phyloP scores from a whole-genome alignment of 35 echinoderm and acorn worm species.

The Hemicentrotus pulcherrimus region DNA sequence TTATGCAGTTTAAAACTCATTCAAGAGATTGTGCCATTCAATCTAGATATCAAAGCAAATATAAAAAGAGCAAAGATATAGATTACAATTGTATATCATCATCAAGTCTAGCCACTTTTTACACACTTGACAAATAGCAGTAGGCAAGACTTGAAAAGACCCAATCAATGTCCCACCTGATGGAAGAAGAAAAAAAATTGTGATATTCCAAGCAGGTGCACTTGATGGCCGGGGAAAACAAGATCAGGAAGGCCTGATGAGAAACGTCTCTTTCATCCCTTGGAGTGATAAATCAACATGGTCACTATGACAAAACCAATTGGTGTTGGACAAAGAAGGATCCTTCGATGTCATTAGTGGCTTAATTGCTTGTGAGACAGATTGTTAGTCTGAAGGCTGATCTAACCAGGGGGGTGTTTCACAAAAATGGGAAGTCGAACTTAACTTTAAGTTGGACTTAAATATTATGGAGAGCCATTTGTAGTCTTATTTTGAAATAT shows the following conservation, averaged over 20 bases:
- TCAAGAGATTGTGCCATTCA: no score
- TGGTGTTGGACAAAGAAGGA: neutral
- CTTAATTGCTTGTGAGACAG: neutral
- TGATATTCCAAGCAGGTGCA: neutral
- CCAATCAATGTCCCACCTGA: neutral
- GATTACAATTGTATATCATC: neutral
- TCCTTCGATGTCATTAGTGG: neutral
- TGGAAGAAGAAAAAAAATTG: neutral
- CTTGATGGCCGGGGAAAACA: neutral
- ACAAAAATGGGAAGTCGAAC: no score
- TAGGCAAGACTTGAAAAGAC: neutral
- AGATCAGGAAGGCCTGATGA: neutral
- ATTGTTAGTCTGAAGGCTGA: neutral
- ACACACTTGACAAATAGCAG: no score
- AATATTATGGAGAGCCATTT: no score
- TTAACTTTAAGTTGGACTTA: no score
- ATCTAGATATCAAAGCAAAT: no score
- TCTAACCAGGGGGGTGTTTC: no score
- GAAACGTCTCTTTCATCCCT: neutral
- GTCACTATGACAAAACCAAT: constrained; percentile 1
- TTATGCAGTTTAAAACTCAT: no score
- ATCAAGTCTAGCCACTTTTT: neutral
- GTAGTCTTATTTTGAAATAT: no score
- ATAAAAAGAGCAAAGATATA: neutral
- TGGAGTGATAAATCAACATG: neutral